A percentile compares a stretch with the other conserved stretches of the same genome.
These are phyloP conservation scores for Cryptoblepharus egeriae DNA, from an alignment of 2,797 vertebrate genomes.

Conservation along the genomic window DNA sequence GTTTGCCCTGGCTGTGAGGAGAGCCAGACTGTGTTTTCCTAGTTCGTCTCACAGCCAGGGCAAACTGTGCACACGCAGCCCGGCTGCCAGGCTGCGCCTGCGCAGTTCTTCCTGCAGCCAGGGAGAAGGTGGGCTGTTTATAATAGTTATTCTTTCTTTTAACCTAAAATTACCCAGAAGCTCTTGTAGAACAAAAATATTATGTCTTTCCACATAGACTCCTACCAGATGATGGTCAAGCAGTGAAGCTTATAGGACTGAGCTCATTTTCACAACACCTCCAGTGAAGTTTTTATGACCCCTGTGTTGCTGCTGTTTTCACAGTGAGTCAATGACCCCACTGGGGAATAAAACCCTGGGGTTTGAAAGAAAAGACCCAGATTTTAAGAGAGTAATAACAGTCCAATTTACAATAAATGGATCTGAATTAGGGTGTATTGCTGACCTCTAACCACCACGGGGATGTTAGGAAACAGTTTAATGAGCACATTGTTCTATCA, in stretches of 20 bases:
- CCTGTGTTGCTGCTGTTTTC: background rate
- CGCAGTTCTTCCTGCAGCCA: too few relatives aligned
- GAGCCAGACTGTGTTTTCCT: too few relatives aligned
- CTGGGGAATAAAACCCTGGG: slow-evolving; percentile 3
- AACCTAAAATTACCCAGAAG: background rate
- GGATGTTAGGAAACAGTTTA: slow-evolving; percentile 19
- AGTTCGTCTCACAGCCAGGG: too few relatives aligned
- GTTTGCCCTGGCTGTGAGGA: too few relatives aligned
- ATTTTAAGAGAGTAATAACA: slow-evolving; percentile 17
- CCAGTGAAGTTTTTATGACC: slow-evolving; percentile 2
- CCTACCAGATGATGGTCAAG: background rate
- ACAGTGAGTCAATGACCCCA: background rate
- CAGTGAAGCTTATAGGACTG: background rate
- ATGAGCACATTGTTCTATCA: slow-evolving; percentile 14
- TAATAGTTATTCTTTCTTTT: slow-evolving; percentile 28
- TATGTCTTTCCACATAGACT: background rate
- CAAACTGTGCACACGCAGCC: too few relatives aligned
- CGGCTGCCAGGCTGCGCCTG: too few relatives aligned
- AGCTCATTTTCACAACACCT: slow-evolving; percentile 17
- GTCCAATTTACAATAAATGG: slow-evolving; percentile 11
- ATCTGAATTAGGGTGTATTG: slow-evolving; percentile 13
- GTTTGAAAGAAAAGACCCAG: background rate
- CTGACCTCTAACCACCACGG: background rate
- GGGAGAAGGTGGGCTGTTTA: background rate
- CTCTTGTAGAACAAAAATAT: background rate